A percentile compares a stretch with the other conserved stretches of the same genome.
phyloP scores from a whole-genome alignment of 2,797 vertebrate species.

The Rhabdophis nuchalis region DNA sequence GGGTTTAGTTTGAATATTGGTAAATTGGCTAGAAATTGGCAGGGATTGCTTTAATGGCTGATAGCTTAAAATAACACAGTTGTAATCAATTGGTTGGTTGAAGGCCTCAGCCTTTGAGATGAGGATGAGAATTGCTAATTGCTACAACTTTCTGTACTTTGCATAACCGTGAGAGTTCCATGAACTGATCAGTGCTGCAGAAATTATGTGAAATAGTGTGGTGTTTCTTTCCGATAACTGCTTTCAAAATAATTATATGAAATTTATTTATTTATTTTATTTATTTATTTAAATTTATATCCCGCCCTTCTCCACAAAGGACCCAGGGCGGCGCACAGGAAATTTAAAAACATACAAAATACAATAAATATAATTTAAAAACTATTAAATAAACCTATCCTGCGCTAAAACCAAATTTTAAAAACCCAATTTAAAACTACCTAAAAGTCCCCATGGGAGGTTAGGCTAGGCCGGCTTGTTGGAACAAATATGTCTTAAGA shows the following conservation, averaged over 20 bases:
- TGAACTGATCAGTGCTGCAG: not conserved
- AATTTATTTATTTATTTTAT: too few relatives aligned
- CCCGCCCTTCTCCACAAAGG: too few relatives aligned
- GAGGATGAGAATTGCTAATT: not conserved
- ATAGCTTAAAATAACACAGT: not conserved
- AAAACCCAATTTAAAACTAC: too few relatives aligned
- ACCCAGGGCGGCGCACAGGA: too few relatives aligned
- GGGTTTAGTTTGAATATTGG: not conserved
- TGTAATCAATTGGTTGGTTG: not conserved
- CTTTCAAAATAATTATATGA: not conserved
- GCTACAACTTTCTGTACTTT: not conserved
- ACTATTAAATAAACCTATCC: too few relatives aligned
- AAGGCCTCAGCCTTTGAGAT: not conserved
- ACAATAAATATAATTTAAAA: too few relatives aligned
- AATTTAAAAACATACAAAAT: too few relatives aligned
- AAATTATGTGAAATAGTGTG: constrained; percentile 10
- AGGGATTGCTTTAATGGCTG: not conserved
- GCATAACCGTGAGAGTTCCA: not conserved
- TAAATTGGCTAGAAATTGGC: not conserved
- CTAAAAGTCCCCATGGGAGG: too few relatives aligned
- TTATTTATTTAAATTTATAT: too few relatives aligned
- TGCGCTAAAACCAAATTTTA: too few relatives aligned
- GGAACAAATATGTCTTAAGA: too few relatives aligned
- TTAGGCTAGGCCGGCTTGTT: too few relatives aligned
- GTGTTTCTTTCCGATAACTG: constrained; percentile 1